phyloP scores from a whole-genome alignment of 2,113 vertebrate genomes.

The Megaceryle maxima region DNA sequence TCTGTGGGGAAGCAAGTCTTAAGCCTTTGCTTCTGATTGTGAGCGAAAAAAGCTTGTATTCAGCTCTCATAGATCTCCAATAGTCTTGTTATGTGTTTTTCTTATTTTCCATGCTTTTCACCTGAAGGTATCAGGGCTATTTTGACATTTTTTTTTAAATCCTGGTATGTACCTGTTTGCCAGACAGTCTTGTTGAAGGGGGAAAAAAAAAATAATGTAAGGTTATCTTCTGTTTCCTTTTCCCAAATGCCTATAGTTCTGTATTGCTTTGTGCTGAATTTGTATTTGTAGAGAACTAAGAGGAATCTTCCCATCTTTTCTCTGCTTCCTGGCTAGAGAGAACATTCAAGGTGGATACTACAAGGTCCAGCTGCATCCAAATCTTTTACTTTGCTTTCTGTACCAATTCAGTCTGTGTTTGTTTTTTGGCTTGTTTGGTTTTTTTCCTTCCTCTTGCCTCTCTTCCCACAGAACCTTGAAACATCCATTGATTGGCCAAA shows the following conservation, averaged over 20 bases:
- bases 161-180: neutral
- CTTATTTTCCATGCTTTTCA: neutral
- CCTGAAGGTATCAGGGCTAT: neutral
- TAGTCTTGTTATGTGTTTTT: neutral
- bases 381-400: neutral
- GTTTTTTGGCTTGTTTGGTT: accelerated
- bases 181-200: neutral
- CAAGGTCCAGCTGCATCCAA: neutral
- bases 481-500: neutral
- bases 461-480: neutral
- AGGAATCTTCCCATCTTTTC: neutral
- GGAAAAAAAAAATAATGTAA: neutral
- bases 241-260: neutral
- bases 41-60: neutral
- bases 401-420: neutral
- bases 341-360: neutral
- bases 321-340: neutral
- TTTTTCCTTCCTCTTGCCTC: neutral
- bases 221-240: neutral
- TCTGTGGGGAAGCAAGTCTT: neutral
- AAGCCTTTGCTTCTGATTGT: neutral
- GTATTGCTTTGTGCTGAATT: neutral
- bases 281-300: neutral
- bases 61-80: neutral
- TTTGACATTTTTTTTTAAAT: neutral